These are phyloP conservation scores for Limnephilus rhombicus DNA, from an alignment of 2,888 invertebrate genomes.

Conservation along the genomic window DNA sequence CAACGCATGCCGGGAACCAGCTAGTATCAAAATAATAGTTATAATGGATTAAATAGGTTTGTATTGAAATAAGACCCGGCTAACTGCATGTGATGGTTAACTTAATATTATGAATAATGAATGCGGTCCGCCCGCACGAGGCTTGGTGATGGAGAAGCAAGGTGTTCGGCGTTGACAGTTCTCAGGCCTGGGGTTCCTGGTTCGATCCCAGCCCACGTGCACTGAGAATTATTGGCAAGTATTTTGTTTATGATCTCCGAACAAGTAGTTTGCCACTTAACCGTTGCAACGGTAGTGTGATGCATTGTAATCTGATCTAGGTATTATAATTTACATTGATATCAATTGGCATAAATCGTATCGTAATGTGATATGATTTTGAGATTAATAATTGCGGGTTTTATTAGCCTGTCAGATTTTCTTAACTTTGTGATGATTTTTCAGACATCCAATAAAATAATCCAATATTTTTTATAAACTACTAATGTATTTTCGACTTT, in stretches of 20 bases:
- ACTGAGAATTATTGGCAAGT: constrained; percentile 23
- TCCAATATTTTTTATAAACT: no score
- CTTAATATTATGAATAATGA: neutral
- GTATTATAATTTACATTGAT: no score
- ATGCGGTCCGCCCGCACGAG: constrained; percentile 13
- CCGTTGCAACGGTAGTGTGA: neutral
- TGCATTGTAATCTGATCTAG: neutral
- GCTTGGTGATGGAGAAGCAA: constrained; percentile 19
- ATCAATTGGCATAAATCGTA: no score
- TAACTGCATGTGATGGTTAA: neutral
- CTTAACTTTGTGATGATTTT: no score
- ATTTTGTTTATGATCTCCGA: constrained; percentile 29
- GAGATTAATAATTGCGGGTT: no score
- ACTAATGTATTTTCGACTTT: no score
- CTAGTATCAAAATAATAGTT: no score
- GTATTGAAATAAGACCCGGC: neutral
- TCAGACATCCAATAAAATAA: no score
- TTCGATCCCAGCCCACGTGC: constrained; percentile 20
- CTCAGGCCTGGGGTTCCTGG: constrained; percentile 22
- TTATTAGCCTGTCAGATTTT: no score
- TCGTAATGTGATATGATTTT: no score
- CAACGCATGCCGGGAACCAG: no score
- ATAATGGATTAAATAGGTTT: no score
- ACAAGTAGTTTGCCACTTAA: neutral
- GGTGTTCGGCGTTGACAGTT: constrained; percentile 43